Evolutionary conservation across 53 echinoderm and acorn worm genomes (phyloP).

Genomic region (Holothuria scabra): DNA sequence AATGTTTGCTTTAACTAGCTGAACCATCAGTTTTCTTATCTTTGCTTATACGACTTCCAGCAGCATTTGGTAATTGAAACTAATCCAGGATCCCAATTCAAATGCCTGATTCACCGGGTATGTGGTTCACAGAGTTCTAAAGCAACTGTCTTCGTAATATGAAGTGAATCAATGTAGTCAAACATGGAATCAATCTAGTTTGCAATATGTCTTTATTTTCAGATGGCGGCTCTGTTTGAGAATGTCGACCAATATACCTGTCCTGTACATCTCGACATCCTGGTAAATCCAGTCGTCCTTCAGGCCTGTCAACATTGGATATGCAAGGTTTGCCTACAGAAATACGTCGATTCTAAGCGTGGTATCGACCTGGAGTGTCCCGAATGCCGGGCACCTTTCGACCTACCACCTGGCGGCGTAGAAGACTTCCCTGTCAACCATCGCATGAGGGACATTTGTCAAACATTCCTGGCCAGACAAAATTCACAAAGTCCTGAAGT

Average conservation of each 20-base stretch:
- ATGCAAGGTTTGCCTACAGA: slow-evolving; percentile 6
- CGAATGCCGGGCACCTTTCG: slow-evolving; percentile 31
- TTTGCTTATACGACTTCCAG: too few relatives aligned
- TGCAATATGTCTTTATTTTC: too few relatives aligned
- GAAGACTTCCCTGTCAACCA: background rate
- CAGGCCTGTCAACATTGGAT: slow-evolving; percentile 22
- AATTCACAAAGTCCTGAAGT: background rate
- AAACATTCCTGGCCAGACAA: background rate
- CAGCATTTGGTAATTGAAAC: too few relatives aligned
- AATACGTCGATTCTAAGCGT: background rate
- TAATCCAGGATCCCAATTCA: too few relatives aligned
- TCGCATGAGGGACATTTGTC: slow-evolving; percentile 26
- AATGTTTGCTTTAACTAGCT: too few relatives aligned
- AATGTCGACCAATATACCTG: slow-evolving; percentile 9
- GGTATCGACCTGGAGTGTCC: slow-evolving; percentile 21
- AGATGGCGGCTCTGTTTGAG: too few relatives aligned
- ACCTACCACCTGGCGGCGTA: slow-evolving; percentile 16
- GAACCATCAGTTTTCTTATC: too few relatives aligned
- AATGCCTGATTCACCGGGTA: too few relatives aligned
- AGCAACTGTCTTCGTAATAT: too few relatives aligned
- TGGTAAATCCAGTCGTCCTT: slow-evolving; percentile 20
- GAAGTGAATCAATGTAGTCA: too few relatives aligned
- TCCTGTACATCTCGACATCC: slow-evolving; percentile 22
- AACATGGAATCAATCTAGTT: too few relatives aligned
- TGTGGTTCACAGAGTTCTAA: too few relatives aligned